These are phyloP conservation scores for Onychomys arenicola DNA, from an alignment of 2,797 vertebrate species.

Conservation along the genomic window DNA sequence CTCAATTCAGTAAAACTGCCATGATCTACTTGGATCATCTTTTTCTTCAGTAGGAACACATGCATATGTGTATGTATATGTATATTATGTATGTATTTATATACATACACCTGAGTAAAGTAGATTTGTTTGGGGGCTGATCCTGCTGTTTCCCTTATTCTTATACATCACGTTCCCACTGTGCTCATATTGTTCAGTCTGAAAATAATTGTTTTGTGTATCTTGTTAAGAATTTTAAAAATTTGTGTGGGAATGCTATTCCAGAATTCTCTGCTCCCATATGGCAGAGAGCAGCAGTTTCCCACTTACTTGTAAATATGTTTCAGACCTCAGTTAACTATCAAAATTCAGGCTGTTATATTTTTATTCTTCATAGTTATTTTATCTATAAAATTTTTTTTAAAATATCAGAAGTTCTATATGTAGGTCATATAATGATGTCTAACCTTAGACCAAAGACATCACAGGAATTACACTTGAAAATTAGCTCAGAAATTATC, in stretches of 20 bases:
- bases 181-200: background rate
- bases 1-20: background rate
- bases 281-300: background rate
- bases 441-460: background rate
- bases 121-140: background rate
- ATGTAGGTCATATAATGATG: background rate
- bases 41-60: background rate
- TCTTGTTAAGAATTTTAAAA: constrained; percentile 3
- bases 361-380: background rate
- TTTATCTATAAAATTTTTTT: background rate
- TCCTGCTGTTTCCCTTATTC: background rate
- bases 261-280: background rate
- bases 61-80: background rate
- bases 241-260: background rate
- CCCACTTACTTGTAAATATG: background rate
- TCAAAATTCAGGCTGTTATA: background rate
- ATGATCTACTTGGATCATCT: background rate
- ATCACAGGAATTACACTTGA: background rate
- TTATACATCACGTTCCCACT: background rate
- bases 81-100: background rate
- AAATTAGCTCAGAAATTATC: background rate
- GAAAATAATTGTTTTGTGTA: constrained; percentile 3
- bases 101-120: background rate
- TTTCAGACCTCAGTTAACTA: background rate
- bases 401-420: background rate